Evolutionary conservation across 1,140 invertebrate genomes (phyloP).

Genomic region (Cydia strobilella): DNA sequence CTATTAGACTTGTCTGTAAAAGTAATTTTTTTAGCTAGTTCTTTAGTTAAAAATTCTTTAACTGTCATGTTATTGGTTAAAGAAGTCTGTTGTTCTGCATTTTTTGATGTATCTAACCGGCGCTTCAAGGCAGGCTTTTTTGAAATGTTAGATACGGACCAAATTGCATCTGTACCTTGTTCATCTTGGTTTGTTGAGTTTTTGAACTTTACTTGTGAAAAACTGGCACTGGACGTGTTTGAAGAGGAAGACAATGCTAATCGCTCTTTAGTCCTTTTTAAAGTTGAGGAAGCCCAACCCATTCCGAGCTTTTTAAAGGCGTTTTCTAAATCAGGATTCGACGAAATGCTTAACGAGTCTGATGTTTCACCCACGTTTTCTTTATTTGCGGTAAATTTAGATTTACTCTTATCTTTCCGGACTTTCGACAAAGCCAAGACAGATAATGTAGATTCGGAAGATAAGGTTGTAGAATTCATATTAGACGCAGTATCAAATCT

Average conservation of each 20-base stretch:
- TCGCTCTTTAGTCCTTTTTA: conserved; percentile 84
- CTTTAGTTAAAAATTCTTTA: conserved; percentile 70
- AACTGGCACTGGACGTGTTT: conserved; percentile 79
- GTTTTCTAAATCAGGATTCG: conserved; percentile 80
- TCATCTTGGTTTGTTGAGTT: conserved; percentile 53
- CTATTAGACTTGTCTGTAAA: conserved; percentile 62
- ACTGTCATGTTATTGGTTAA: conserved; percentile 69
- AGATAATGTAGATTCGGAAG: conserved; percentile 69
- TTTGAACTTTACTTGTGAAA: conserved; percentile 63
- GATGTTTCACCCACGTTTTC: conserved; percentile 67
- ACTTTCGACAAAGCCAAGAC: conserved; percentile 63
- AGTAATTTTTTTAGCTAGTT: conserved; percentile 71
- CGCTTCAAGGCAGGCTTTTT: conserved; percentile 44
- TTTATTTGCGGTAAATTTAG: conserved; percentile 49
- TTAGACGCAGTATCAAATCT: conserved; percentile 67
- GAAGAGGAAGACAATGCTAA: conserved; percentile 83
- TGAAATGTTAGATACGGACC: conserved; percentile 45
- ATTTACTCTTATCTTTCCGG: conserved; percentile 53
- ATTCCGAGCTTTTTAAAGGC: conserved; percentile 82
- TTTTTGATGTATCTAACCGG: conserved; percentile 47
- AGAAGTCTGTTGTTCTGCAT: conserved; percentile 65
- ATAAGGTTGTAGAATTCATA: conserved; percentile 63
- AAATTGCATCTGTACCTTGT: conserved; percentile 56
- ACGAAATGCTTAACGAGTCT: conserved; percentile 72
- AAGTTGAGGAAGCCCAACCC: conserved; percentile 84